Base-by-base conservation (phyloP, 2,888 invertebrate species). In the Drosophila fulvimacula region DNA sequence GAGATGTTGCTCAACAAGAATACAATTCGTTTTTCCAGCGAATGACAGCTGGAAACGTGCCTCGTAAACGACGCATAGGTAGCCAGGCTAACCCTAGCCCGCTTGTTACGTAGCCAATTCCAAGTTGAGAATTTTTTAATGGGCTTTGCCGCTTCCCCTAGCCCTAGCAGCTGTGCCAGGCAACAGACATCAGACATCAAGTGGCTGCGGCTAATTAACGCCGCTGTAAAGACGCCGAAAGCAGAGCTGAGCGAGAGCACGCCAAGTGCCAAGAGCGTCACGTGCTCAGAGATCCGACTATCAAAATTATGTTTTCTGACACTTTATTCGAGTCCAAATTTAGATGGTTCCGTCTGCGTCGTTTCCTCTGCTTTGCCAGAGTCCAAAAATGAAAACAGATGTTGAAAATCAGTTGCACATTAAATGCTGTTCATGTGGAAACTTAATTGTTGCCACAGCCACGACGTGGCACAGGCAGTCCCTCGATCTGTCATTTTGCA, bases 341-440 rank as follows among this genome's bases (percentile, higher is more conserved):
- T 88, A 84, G 89, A 73, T 19, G 65, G 64, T 72, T 81, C 78
- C 77, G 82, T 87, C 89, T 89, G 80, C 64, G 67, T 69, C 82
- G 69, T 87, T 85, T 85, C 85, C 89, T 89, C 79, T 82, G 59
- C 79, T 83, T 58, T 84, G 89, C 52, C 58, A 55, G 66, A 34
- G 34, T 24, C 69, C 67, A 74, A 88, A 91, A 91, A 91, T 91
- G 84, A 84, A 91, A 90, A 83, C 91, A 91, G 91, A 91, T 90
- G 90, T 91, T 88, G 88, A 76, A 89, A 90, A 91, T 90, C 91
- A 91, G 90, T 82, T 87, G 87, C 90, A 89, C 90, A 90, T 90
- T 90, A 91, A 91, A 90, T 76, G 81, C 89, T 80, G 82, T 82
- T 89, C 90, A 90, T 88, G 90, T 90, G 90, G 91, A 90, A 90